These are phyloP conservation scores for Ceuthmochares aereus DNA, from an alignment of 2,113 vertebrate genomes.

Conservation along the genomic window DNA sequence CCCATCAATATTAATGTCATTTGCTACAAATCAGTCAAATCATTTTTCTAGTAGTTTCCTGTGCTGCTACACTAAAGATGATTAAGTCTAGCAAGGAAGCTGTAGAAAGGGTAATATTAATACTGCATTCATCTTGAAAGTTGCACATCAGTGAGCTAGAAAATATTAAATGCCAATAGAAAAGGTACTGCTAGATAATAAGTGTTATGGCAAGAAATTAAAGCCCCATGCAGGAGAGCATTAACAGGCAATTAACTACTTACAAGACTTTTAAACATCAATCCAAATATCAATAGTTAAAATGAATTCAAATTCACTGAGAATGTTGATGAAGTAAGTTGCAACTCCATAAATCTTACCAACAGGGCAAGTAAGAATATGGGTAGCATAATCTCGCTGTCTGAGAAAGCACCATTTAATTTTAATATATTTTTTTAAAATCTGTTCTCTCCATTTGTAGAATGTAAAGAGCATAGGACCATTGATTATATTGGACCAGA, in stretches of 20 bases:
- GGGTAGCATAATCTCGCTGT: neutral
- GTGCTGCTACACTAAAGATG: neutral
- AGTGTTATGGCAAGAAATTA: neutral
- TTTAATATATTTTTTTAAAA: neutral
- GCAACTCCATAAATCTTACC: neutral
- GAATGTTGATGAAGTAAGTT: neutral
- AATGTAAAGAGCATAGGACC: neutral
- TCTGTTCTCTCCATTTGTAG: neutral
- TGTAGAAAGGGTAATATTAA: neutral
- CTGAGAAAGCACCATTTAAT: neutral
- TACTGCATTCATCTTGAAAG: neutral
- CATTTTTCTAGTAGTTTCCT: neutral
- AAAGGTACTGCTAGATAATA: neutral
- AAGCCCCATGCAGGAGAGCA: neutral
- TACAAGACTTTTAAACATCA: neutral
- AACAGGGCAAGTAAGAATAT: neutral
- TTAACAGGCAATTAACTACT: neutral
- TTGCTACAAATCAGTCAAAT: constrained; percentile 9
- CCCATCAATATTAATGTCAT: constrained; percentile 33
- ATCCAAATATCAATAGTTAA: neutral
- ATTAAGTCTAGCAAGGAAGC: constrained; percentile 6
- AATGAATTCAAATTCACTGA: neutral
- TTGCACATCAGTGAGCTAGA: neutral
- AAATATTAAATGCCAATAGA: neutral
- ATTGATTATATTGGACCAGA: neutral